Conservation (phyloP, 37 sponge, comb jelly and placozoan genomes). For the Crambe crambe region DNA sequence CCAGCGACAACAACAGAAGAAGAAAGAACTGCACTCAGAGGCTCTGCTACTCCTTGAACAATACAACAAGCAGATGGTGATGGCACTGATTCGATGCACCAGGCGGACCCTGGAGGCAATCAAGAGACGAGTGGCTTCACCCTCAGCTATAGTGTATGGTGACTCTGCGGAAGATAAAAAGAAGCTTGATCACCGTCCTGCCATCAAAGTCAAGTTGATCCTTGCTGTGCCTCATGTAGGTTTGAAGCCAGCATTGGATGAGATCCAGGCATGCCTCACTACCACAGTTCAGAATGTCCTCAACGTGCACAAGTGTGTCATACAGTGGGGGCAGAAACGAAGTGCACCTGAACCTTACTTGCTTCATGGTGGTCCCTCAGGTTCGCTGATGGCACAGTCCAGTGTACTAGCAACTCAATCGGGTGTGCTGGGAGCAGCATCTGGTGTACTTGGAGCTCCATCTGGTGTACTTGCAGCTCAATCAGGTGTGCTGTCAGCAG, state of each 20-base stretch:
- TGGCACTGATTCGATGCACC: conserved; percentile 76
- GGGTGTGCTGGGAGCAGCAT: conserved; percentile 21
- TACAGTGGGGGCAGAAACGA: conserved; percentile 76
- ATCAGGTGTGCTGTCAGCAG: background rate
- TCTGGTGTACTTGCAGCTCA: conserved; percentile 77
- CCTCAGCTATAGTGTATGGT: conserved; percentile 64
- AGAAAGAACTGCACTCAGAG: conserved; percentile 56
- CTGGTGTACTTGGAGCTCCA: conserved; percentile 48
- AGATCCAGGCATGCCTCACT: conserved; percentile 86
- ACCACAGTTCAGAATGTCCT: conserved; percentile 68
- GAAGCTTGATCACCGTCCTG: conserved; percentile 53
- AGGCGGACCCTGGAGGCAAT: conserved; percentile 75
- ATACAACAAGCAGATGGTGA: conserved; percentile 63
- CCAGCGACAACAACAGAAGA: conserved; percentile 32
- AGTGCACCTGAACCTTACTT: conserved; percentile 56
- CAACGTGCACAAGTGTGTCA: conserved; percentile 56
- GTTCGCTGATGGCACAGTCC: conserved; percentile 57
- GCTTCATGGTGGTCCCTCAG: background rate
- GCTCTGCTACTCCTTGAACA: conserved; percentile 64
- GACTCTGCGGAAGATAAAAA: conserved; percentile 41
- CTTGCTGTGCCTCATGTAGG: conserved; percentile 88
- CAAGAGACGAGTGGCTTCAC: conserved; percentile 66
- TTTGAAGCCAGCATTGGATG: conserved; percentile 89
- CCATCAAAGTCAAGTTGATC: conserved; percentile 65
- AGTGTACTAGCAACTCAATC: conserved; percentile 77